These are phyloP conservation scores for Lucinisca nassula DNA, from an alignment of 2,888 invertebrate species.

Conservation along the genomic window DNA sequence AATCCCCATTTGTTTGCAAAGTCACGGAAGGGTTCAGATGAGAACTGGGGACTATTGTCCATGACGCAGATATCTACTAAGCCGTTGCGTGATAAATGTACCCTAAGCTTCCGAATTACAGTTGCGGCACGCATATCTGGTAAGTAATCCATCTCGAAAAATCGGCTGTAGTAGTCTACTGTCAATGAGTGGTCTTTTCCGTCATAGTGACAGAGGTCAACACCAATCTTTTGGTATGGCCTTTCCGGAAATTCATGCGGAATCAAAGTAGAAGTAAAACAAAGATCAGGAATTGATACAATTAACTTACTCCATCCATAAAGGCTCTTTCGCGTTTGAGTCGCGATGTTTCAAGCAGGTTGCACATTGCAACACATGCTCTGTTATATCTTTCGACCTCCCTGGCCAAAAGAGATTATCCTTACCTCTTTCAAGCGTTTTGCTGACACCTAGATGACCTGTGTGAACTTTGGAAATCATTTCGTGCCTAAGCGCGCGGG, in stretches of 20 bases:
- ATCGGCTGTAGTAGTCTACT: constrained; percentile 66
- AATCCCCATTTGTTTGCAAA: not conserved
- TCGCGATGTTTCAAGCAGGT: constrained; percentile 32
- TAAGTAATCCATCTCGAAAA: constrained; percentile 64
- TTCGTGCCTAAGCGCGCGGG: constrained; percentile 34
- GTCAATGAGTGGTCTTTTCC: constrained; percentile 61
- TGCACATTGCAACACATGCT: constrained; percentile 53
- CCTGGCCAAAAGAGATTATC: constrained; percentile 58
- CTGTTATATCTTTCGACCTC: constrained; percentile 56
- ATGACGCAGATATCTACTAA: not conserved
- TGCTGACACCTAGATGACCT: constrained; percentile 27
- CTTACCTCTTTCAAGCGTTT: constrained; percentile 23
- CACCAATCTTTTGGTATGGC: constrained; percentile 68
- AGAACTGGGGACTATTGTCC: not conserved
- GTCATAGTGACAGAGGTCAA: constrained; percentile 66
- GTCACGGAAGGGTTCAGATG: not conserved
- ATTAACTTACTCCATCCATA: too few species aligned
- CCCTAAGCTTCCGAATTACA: constrained; percentile 62
- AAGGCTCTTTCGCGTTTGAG: constrained; percentile 43
- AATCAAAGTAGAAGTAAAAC: too few species aligned
- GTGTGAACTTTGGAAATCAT: constrained; percentile 28
- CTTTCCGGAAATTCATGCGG: constrained; percentile 50
- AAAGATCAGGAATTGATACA: too few species aligned
- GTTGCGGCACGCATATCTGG: constrained; percentile 40
- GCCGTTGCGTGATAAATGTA: constrained; percentile 51